phyloP scores from a whole-genome alignment of 1,140 invertebrate genomes.

The Drosophila nasuta region DNA sequence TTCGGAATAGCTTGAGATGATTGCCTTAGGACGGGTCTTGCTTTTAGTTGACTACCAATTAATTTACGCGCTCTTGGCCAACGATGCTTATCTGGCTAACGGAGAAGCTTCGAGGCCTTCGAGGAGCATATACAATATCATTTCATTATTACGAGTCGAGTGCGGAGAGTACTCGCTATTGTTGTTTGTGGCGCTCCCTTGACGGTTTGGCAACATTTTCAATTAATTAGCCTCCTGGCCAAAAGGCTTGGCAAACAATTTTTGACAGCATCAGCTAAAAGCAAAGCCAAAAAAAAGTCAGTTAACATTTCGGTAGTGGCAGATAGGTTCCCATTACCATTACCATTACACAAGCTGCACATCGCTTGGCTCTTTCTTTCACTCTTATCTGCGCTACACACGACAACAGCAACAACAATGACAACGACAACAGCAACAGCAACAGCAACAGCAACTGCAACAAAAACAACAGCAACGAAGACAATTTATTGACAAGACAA shows the following conservation, averaged over 20 bases:
- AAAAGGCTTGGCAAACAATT: slow-evolving; percentile 75
- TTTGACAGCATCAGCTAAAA: slow-evolving; percentile 72
- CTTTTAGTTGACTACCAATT: slow-evolving; percentile 53
- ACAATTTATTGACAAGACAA: slow-evolving; percentile 83
- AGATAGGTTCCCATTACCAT: slow-evolving; percentile 46
- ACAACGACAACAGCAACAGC: slow-evolving; percentile 44
- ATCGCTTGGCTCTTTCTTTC: slow-evolving; percentile 31
- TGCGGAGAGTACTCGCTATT: not conserved
- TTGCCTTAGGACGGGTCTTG: slow-evolving; percentile 14
- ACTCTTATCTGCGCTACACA: slow-evolving; percentile 69
- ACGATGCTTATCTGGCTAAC: slow-evolving; percentile 68
- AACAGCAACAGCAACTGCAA: slow-evolving; percentile 40
- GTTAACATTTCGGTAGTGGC: slow-evolving; percentile 74
- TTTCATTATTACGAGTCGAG: slow-evolving; percentile 41
- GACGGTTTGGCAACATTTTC: slow-evolving; percentile 67
- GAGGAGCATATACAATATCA: slow-evolving; percentile 20
- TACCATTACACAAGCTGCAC: slow-evolving; percentile 29
- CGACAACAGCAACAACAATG: slow-evolving; percentile 68
- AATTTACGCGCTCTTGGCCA: slow-evolving; percentile 75
- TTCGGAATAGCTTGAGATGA: not conserved
- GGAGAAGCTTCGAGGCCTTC: slow-evolving; percentile 2
- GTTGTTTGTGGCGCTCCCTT: slow-evolving; percentile 63
- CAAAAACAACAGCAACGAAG: slow-evolving; percentile 56
- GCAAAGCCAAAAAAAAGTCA: slow-evolving; percentile 46
- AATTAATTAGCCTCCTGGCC: slow-evolving; percentile 71